A percentile compares a stretch with the other conserved stretches of the same genome.
phyloP scores from a whole-genome alignment of 2,113 vertebrate genomes.

The Eonycteris spelaea region DNA sequence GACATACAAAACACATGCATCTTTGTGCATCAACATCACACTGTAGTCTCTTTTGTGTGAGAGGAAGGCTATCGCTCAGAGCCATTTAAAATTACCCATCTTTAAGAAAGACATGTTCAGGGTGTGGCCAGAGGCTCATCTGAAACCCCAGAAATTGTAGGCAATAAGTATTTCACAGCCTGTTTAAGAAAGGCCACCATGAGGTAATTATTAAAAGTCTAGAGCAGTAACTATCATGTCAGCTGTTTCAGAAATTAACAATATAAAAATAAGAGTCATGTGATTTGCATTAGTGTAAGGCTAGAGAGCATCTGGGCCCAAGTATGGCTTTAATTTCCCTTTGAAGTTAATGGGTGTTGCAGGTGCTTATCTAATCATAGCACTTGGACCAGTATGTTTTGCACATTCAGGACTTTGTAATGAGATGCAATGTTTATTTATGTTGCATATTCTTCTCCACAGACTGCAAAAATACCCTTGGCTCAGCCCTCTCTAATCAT shows the following conservation, averaged over 20 bases:
- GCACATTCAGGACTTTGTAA: conserved; percentile 52
- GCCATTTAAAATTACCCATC: background rate
- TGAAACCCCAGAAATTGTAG: background rate
- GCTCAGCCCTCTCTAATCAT: conserved; percentile 52
- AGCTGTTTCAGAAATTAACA: conserved; percentile 25
- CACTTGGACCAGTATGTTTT: conserved; percentile 31
- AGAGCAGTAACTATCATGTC: background rate
- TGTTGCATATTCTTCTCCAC: conserved; percentile 1
- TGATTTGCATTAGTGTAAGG: conserved; percentile 6
- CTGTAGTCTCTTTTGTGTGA: background rate
- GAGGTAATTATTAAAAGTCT: conserved; percentile 24
- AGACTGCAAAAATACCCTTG: conserved; percentile 55
- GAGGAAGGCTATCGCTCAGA: background rate
- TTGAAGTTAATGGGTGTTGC: conserved; percentile 58
- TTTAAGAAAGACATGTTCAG: conserved; percentile 35
- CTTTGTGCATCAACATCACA: background rate
- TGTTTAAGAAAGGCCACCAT: background rate
- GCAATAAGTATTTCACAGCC: background rate
- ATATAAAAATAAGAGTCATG: background rate
- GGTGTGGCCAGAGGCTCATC: background rate
- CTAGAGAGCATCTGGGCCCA: background rate
- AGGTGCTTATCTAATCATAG: conserved; percentile 57
- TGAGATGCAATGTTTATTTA: conserved; percentile 52
- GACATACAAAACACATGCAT: background rate
- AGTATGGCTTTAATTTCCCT: conserved; percentile 46